Evolutionary conservation across 2,113 vertebrate genomes (phyloP), one percentile per base, ranked within the genome.

Genomic region (Strix aluco): DNA sequence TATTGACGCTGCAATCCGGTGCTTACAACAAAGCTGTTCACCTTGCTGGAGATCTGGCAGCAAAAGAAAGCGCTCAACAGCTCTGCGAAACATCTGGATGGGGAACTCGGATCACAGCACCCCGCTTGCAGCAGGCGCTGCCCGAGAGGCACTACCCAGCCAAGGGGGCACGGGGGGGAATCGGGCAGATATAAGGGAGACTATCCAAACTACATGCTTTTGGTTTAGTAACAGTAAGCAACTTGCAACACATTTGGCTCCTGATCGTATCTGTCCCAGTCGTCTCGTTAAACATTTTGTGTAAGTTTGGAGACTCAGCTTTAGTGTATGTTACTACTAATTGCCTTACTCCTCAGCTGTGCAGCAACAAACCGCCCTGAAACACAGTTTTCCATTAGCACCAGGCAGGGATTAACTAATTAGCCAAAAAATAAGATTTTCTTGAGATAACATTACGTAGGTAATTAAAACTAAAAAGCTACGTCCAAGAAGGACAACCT

Each of bases 321-420:
- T 93, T 70, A 69, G 51, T 79, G 69, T n/a, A 21, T 83, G 86
- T 92, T 94, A 12, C 69, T 80, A 23, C 79, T 95, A 96, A 97
- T 93, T 94, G 95, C 95, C 79, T 93, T n/a, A n/a, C 71, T 96
- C 89, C 86, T 96, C 91, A 94, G 91, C 95, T 95, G 83, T 52
- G 67, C 93, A 96, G 55, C 95, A 89, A 70, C 86, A 94, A 94
- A 79, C 81, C 66, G 44, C 88, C 65, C 88, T 77, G 72, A 89
- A 95, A 80, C 26, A 21, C 29, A 30, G 69, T 49, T 61, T 92
- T 59, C 75, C 82, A 71, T 83, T 82, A 93, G 77, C 81, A 69
- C 63, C 79, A 96, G 78, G 8, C 13, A 15, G 87, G 69, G 81
- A 96, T 95, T 78, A 72, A 67, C 87, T 86, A 94, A 94, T 95